phyloP scores from a whole-genome alignment of 2,113 vertebrate species.

The Eonycteris spelaea region DNA sequence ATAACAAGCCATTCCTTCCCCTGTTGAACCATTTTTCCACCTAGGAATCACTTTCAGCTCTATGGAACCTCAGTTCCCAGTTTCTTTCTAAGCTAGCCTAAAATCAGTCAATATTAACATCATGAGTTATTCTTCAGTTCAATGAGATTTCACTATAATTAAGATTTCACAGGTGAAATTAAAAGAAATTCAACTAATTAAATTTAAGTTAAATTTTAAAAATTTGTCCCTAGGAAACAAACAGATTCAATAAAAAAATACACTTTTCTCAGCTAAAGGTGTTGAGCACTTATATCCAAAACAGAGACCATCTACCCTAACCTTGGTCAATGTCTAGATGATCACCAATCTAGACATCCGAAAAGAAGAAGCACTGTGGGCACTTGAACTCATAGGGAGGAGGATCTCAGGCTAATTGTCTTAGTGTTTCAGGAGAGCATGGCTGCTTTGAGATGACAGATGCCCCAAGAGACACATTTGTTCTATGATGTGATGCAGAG shows the following conservation, averaged over 20 bases:
- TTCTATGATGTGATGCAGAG: not conserved
- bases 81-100: not conserved
- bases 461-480: not conserved
- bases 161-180: not conserved
- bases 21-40: not conserved
- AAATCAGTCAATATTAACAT: not conserved
- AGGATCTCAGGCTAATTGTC: not conserved
- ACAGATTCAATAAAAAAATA: not conserved
- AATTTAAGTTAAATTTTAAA: not conserved
- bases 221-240: not conserved
- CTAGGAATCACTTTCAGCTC: not conserved
- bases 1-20: not conserved
- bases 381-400: not conserved
- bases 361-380: not conserved
- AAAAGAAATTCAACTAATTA: not conserved
- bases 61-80: not conserved
- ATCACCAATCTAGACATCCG: not conserved
- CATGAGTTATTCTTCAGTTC: not conserved
- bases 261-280: not conserved
- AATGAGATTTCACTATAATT: not conserved
- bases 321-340: not conserved
- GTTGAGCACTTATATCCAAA: not conserved
- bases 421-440: not conserved
- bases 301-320: not conserved
- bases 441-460: not conserved